A percentile compares a stretch with the other conserved stretches of the same genome.
These are phyloP conservation scores for Mastacembelus armatus DNA, from an alignment of 2,797 vertebrate species.

Conservation along the genomic window DNA sequence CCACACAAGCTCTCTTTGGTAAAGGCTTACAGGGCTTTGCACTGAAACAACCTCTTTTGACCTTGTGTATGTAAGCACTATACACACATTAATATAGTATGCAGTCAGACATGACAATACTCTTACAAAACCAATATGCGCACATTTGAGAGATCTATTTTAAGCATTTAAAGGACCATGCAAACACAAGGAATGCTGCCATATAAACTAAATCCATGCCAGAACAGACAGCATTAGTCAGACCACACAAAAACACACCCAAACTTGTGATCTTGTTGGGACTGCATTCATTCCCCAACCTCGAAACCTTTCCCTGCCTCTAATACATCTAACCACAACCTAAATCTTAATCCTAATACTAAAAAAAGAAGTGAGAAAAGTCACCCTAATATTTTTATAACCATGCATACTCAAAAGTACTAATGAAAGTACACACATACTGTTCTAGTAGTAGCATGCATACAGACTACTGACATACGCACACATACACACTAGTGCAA, in stretches of 20 bases:
- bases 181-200: conserved; percentile 38
- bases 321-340: conserved; percentile 7
- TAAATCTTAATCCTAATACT: not conserved
- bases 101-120: conserved; percentile 42
- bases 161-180: conserved; percentile 24
- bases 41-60: conserved; percentile 40
- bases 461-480: not conserved
- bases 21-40: conserved; percentile 41
- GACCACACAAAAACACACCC: conserved; percentile 56
- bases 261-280: conserved; percentile 23
- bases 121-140: conserved; percentile 31
- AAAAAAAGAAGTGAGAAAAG: not conserved
- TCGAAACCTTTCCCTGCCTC: conserved; percentile 9
- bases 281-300: conserved; percentile 8
- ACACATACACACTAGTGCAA: too few species aligned
- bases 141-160: conserved; percentile 35
- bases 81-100: conserved; percentile 36
- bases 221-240: conserved; percentile 48
- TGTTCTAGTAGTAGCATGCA: not conserved
- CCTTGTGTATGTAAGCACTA: conserved; percentile 49
- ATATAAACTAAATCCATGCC: conserved; percentile 30
- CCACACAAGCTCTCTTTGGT: conserved; percentile 65
- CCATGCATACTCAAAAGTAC: not conserved
- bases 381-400: not conserved
- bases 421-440: not conserved